These are phyloP conservation scores for crab-eating macaque (Macaca fascicularis) DNA, from an alignment of 2,113 vertebrate genomes.

Conservation along the genomic window DNA sequence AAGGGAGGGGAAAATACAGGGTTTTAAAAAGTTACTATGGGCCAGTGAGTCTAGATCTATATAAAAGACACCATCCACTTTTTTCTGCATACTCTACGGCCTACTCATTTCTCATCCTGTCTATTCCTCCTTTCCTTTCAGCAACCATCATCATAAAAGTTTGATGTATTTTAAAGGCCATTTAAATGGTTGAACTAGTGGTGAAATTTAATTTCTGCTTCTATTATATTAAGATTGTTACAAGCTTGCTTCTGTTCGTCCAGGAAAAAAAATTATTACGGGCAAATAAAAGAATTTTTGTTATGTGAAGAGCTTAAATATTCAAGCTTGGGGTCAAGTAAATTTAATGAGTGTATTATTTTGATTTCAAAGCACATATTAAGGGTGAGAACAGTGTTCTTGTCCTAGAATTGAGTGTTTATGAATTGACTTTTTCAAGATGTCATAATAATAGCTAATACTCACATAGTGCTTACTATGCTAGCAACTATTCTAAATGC, in stretches of 20 bases:
- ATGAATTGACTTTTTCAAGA: neutral
- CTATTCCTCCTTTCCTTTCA: neutral
- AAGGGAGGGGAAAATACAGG: neutral
- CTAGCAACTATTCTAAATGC: neutral
- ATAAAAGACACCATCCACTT: neutral
- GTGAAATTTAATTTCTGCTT: neutral
- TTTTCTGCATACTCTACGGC: accelerated
- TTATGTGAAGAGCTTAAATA: neutral
- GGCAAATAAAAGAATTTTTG: neutral
- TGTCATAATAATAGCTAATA: neutral
- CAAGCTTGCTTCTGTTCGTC: neutral
- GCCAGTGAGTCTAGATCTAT: neutral
- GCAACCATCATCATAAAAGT: neutral
- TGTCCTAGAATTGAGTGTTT: neutral
- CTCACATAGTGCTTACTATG: neutral
- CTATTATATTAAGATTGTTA: neutral
- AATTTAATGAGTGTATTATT: conserved; percentile 44
- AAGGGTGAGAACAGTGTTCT: neutral
- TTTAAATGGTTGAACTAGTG: neutral
- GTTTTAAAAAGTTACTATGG: neutral
- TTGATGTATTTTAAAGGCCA: neutral
- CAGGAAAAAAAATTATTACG: neutral
- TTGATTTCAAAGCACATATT: conserved; percentile 40
- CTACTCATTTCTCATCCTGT: neutral
- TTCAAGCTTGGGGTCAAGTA: neutral